Evolutionary conservation across 2,113 vertebrate genomes (phyloP).

Genomic region (Heterochromis multidens): DNA sequence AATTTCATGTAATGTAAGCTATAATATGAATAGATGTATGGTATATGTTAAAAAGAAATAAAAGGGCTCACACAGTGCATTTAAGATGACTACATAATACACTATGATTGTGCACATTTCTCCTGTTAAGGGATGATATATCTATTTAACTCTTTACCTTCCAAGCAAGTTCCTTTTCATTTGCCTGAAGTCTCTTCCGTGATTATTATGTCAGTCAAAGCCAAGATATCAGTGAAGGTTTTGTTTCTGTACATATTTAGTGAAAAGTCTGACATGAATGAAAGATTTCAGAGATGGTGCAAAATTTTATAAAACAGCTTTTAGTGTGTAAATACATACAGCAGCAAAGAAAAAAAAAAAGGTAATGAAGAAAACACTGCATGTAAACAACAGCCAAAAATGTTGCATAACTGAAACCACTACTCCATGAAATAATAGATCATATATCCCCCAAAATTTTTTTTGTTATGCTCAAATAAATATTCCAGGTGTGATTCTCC

Average conservation of each 20-base stretch:
- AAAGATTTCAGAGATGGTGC: neutral
- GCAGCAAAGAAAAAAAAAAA: neutral
- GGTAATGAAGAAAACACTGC: neutral
- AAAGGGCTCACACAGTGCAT: neutral
- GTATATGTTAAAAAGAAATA: neutral
- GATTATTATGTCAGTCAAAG: neutral
- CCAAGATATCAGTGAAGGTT: neutral
- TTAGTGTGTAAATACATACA: neutral
- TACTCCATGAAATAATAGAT: neutral
- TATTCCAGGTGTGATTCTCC: neutral
- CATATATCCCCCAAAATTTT: neutral
- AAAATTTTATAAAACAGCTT: neutral
- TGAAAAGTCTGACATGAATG: neutral
- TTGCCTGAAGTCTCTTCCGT: neutral
- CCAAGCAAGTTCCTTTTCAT: neutral
- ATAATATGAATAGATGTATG: accelerated
- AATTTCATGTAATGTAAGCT: neutral
- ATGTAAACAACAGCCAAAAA: neutral
- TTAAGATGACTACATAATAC: neutral
- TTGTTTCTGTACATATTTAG: neutral
- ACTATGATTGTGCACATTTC: neutral
- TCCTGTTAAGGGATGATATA: neutral
- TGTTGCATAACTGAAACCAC: neutral
- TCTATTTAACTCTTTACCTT: neutral
- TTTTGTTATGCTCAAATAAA: neutral